These are phyloP conservation scores for Lonchura striata DNA, from an alignment of 2,113 vertebrate species.

Conservation along the genomic window DNA sequence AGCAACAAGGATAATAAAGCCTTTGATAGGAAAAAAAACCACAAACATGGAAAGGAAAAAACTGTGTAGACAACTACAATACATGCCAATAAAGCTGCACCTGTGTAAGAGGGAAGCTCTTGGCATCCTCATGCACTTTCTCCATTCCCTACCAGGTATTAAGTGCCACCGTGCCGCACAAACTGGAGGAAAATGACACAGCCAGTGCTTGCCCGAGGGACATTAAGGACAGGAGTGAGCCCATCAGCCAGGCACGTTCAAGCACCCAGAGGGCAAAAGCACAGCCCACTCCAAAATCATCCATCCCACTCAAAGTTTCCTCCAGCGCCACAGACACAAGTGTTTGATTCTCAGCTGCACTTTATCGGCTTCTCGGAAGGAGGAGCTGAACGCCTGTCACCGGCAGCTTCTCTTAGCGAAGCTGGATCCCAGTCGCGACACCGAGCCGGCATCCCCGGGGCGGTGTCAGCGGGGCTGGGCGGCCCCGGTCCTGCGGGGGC, in stretches of 20 bases:
- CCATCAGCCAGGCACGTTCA: neutral
- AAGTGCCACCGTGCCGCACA: neutral
- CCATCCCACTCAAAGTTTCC: neutral
- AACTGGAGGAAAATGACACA: neutral
- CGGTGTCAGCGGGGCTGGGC: neutral
- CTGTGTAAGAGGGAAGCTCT: neutral
- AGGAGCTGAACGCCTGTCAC: neutral
- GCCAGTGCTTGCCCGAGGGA: neutral
- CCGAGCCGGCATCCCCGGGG: neutral
- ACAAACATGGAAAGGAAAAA: neutral
- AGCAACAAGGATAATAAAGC: neutral
- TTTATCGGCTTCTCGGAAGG: neutral
- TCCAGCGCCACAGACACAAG: neutral
- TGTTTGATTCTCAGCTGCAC: neutral
- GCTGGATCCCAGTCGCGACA: neutral
- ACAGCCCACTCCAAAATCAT: neutral
- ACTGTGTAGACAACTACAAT: neutral
- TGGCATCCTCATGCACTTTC: neutral
- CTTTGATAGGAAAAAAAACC: neutral
- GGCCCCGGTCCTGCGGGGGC: neutral
- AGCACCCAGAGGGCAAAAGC: neutral
- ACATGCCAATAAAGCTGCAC: neutral
- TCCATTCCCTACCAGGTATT: fast-evolving
- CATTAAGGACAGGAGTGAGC: neutral
- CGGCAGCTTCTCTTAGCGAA: neutral